A percentile compares a stretch with the other conserved stretches of the same genome.
Conservation (phyloP, 2,113 vertebrate species). For the Oreotragus oreotragus region DNA sequence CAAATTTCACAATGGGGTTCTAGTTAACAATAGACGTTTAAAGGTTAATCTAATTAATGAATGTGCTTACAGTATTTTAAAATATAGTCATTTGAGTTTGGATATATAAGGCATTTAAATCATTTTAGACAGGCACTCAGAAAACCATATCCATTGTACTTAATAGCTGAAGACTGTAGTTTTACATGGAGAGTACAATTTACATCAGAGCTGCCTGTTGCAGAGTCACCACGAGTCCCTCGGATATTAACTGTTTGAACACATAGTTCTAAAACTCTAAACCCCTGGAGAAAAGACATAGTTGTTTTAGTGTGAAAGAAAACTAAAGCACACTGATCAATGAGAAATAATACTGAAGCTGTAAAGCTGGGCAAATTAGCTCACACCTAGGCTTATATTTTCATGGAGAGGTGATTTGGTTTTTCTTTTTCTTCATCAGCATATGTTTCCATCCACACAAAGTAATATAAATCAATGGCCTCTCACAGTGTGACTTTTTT, state of each 20-base stretch:
- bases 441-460: not conserved
- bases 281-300: not conserved
- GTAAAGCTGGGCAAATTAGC: not conserved
- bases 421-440: not conserved
- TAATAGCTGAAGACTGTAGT: not conserved
- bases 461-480: not conserved
- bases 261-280: not conserved
- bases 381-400: not conserved
- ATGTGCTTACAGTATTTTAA: constrained; percentile 30
- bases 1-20: constrained; percentile 26
- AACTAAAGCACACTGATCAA: not conserved
- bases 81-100: constrained; percentile 6
- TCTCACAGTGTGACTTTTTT: not conserved
- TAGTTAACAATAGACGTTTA: constrained; percentile 31
- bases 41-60: constrained; percentile 41
- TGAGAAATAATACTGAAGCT: not conserved
- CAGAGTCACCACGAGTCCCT: not conserved
- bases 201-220: not conserved
- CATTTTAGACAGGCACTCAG: not conserved
- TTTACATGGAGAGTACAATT: not conserved
- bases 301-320: not conserved
- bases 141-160: not conserved
- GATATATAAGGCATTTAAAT: constrained; percentile 9
- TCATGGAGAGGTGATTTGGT: not conserved
- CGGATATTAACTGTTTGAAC: not conserved